Percentiles rank a stretch among this genome's conserved stretches.
phyloP scores from a whole-genome alignment of 2,113 vertebrate species.

The Gopherus flavomarginatus region DNA sequence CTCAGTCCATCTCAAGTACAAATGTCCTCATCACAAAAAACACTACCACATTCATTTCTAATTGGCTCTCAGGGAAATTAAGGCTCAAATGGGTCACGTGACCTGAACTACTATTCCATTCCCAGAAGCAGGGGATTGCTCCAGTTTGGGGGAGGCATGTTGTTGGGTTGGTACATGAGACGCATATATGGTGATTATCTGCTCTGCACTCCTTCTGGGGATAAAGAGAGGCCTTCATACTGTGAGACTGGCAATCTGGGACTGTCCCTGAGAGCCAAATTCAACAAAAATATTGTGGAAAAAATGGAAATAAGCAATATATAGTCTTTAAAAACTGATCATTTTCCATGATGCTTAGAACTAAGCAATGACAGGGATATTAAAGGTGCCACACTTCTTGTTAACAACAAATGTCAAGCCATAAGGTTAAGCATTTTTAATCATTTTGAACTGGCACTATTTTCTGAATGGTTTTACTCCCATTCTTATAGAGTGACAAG shows the following conservation, averaged over 20 bases:
- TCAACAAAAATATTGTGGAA: background rate
- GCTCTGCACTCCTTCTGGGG: background rate
- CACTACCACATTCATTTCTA: background rate
- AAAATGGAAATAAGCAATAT: background rate
- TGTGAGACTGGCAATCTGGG: background rate
- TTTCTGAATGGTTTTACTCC: background rate
- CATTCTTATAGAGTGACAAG: background rate
- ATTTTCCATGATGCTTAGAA: background rate
- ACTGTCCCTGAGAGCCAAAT: background rate
- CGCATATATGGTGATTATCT: background rate
- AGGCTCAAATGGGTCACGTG: rapidly evolving
- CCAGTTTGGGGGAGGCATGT: background rate
- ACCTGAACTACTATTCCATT: background rate
- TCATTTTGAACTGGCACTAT: background rate
- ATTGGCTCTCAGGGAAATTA: background rate
- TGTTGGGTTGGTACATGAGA: background rate
- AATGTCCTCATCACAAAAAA: background rate
- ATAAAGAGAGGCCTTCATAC: background rate
- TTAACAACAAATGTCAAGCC: background rate
- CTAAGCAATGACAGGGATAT: background rate
- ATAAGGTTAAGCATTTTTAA: background rate
- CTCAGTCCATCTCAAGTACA: background rate
- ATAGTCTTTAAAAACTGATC: background rate
- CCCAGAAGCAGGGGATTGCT: background rate
- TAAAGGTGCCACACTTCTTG: background rate